Percentiles rank a stretch among this genome's conserved stretches.
Evolutionary conservation across 2,888 invertebrate species (phyloP).

Genomic region (Drosophila silvestris): DNA sequence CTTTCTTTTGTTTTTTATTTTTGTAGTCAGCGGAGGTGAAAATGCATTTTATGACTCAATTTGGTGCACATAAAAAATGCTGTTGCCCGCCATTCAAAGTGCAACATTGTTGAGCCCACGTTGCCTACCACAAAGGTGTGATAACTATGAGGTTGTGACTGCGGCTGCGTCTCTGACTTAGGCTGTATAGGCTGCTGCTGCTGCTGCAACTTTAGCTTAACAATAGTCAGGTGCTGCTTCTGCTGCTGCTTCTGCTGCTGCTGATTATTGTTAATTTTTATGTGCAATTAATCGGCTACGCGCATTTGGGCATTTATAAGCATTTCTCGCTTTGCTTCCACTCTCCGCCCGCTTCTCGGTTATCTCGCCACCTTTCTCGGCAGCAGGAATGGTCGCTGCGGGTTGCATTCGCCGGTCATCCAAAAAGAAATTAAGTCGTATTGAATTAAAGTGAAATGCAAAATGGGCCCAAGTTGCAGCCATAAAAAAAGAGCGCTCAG

Average conservation of each 20-base stretch:
- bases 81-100: slow-evolving; percentile 64
- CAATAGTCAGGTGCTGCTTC: slow-evolving; percentile 44
- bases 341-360: not conserved
- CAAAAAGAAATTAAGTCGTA: slow-evolving; percentile 72
- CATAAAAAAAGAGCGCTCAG: slow-evolving; percentile 53
- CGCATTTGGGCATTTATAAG: slow-evolving; percentile 79
- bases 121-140: slow-evolving; percentile 50
- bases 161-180: not conserved
- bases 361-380: not conserved
- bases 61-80: slow-evolving; percentile 74
- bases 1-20: not conserved
- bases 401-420: slow-evolving; percentile 29
- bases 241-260: slow-evolving; percentile 18
- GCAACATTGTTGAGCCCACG: slow-evolving; percentile 70
- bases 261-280: slow-evolving; percentile 78
- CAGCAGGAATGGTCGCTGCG: slow-evolving; percentile 41
- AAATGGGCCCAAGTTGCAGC: slow-evolving; percentile 58
- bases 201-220: slow-evolving; percentile 6
- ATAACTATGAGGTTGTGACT: slow-evolving; percentile 41
- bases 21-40: slow-evolving; percentile 52
- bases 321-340: slow-evolving; percentile 58
- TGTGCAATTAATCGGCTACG: slow-evolving; percentile 79
- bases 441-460: slow-evolving; percentile 79
- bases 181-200: not conserved
- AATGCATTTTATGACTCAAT: slow-evolving; percentile 80